Evolutionary conservation across 64 coral and sea anemone species (phyloP), one percentile per base, ranked within the genome.

Genomic region (Actinia tenebrosa): DNA sequence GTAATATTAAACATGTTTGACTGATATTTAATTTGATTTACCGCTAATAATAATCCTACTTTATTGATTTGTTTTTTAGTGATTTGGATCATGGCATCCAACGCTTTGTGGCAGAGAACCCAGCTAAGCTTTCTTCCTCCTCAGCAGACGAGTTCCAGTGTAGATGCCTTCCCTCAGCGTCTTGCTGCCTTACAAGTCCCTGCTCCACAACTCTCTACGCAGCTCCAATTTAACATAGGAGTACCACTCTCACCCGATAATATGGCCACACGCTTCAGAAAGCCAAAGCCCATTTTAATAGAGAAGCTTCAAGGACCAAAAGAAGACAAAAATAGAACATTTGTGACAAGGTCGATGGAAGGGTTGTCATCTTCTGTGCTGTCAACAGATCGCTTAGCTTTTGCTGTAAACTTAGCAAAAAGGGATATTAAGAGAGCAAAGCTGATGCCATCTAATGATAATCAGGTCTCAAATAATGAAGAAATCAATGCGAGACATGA

Each of bases 271-370:
- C 91, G 86, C 16, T 94, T 98, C 85, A 92, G 84, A 86, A 98
- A 98, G 47, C 96, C 96, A 30, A 89, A 92, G 30, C 96, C 92
- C 16, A 94, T 98, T n/a, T 66, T 98, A 78, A 94, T 98, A 55
- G 96, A 98, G 56, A 98, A 91, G 71, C 78, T 98, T 61, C 54
- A 66, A 63, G 83, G 53, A 37, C 83, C 53, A 85, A 44, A 60
- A 7, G 22, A 30, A 1, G 7, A 59, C 26, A 63, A 85, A 85
- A 58, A 85, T 43, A 58, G 53, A 45, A 85, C 83, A 85, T 61
- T 85, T 63, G 56, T 85, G 9, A 20, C 83, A 27, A 85, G 83
- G 56, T 59, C 56, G 16, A 25, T 60, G 20, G 78, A 79, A 45
- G 13, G 45, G 25, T 37, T 77, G 25, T 78, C 79, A 18, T 80